A percentile compares a stretch with the other conserved stretches of the same genome.
phyloP scores from a whole-genome alignment of 1,140 invertebrate genomes.

The Radopholus similis region DNA sequence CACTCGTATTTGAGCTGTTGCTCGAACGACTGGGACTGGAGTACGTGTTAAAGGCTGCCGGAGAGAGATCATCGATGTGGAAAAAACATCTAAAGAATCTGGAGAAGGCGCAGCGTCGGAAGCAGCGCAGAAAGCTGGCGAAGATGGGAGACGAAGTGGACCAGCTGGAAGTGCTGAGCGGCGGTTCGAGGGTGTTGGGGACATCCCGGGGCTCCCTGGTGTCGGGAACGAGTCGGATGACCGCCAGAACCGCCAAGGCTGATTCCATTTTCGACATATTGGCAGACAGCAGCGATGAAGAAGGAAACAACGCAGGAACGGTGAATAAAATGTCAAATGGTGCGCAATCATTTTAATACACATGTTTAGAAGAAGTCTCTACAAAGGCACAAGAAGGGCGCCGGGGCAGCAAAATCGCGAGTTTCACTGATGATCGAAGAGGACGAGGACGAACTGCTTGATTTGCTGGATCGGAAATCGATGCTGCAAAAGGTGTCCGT shows the following conservation, averaged over 20 bases:
- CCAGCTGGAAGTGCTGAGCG: background rate
- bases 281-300: slow-evolving; percentile 28
- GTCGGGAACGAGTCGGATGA: slow-evolving; percentile 20
- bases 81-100: slow-evolving; percentile 32
- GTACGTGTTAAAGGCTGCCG: slow-evolving; percentile 8
- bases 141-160: background rate
- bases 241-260: slow-evolving; percentile 19
- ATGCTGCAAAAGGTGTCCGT: slow-evolving; percentile 3
- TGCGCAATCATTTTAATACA: background rate
- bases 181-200: background rate
- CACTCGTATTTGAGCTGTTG: slow-evolving; percentile 17
- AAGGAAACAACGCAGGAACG: background rate
- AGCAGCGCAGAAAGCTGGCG: background rate
- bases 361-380: background rate
- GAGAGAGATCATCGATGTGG: background rate
- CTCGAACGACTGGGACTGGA: slow-evolving; percentile 27
- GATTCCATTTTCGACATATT: slow-evolving; percentile 30
- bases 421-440: slow-evolving; percentile 9
- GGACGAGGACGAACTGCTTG: slow-evolving; percentile 16
- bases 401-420: background rate
- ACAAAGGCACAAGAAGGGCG: background rate
- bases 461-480: slow-evolving; percentile 19
- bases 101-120: slow-evolving; percentile 22
- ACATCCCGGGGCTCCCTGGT: slow-evolving; percentile 10
- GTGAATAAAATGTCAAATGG: background rate